A percentile compares a stretch with the other conserved stretches of the same genome.
These are phyloP conservation scores for Caenorhabditis sp. DNA, from an alignment of 2,888 invertebrate genomes.

Conservation along the genomic window DNA sequence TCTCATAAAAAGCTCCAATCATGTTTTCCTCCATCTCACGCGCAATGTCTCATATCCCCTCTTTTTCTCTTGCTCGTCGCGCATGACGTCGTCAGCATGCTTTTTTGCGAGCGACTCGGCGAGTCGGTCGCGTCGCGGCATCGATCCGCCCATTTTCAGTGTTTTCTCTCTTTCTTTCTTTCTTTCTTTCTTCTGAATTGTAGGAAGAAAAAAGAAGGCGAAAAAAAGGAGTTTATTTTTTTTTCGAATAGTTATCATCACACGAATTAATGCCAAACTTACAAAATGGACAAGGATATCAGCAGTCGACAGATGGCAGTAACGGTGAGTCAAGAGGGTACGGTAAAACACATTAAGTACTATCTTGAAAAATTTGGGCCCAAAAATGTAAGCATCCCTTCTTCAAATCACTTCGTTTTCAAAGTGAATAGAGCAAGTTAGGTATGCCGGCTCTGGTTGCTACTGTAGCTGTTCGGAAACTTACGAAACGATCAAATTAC, in stretches of 20 bases:
- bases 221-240: neutral
- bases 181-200: neutral
- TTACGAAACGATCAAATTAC: too few species aligned
- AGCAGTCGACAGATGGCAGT: slow-evolving; percentile 8
- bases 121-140: slow-evolving; percentile 15
- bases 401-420: too few species aligned
- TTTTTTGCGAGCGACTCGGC: neutral
- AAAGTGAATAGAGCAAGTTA: too few species aligned
- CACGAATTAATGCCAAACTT: neutral
- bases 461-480: too few species aligned
- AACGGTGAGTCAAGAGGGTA: slow-evolving; percentile 5
- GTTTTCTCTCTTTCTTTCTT: slow-evolving; percentile 7
- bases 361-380: too few species aligned
- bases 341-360: slow-evolving; percentile 3
- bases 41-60: slow-evolving; percentile 7
- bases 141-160: slow-evolving; percentile 5
- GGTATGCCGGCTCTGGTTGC: too few species aligned
- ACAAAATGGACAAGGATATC: slow-evolving; percentile 2
- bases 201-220: neutral
- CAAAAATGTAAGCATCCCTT: too few species aligned
- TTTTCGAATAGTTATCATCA: slow-evolving; percentile 6
- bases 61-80: slow-evolving; percentile 17
- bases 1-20: neutral
- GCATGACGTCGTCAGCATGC: slow-evolving; percentile 16
- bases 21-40: too few species aligned